A percentile compares a stretch with the other conserved stretches of the same genome.
phyloP scores from a whole-genome alignment of 2,113 vertebrate species.

The Xyliphius kryptos region DNA sequence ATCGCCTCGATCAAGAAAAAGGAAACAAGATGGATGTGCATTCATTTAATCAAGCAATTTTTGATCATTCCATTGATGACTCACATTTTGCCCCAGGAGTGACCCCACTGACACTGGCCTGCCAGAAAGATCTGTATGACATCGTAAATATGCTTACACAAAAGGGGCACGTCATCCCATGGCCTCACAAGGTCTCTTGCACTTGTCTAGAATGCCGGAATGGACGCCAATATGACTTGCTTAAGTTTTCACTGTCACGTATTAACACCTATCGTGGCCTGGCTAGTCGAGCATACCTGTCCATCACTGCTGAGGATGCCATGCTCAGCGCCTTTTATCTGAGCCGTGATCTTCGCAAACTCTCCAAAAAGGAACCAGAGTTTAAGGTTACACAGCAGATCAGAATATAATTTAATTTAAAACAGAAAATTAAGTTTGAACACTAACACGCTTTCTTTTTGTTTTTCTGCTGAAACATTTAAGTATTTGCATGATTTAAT shows the following conservation, averaged over 20 bases:
- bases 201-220: slow-evolving; percentile 83
- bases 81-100: slow-evolving; percentile 84
- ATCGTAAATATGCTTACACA: slow-evolving; percentile 79
- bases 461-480: too few relatives aligned
- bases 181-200: slow-evolving; percentile 81
- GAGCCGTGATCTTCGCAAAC: slow-evolving; percentile 75
- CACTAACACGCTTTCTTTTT: too few relatives aligned
- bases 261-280: slow-evolving; percentile 88
- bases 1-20: slow-evolving; percentile 79
- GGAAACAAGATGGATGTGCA: slow-evolving; percentile 83
- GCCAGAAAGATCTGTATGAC: slow-evolving; percentile 85
- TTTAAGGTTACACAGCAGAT: slow-evolving; percentile 73
- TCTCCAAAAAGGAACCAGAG: slow-evolving; percentile 81
- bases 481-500: too few relatives aligned
- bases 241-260: slow-evolving; percentile 85
- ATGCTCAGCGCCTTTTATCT: slow-evolving; percentile 80
- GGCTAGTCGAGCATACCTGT: slow-evolving; percentile 80
- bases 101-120: slow-evolving; percentile 81
- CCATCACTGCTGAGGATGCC: slow-evolving; percentile 77
- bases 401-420: neutral
- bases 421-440: too few relatives aligned
- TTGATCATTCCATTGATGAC: slow-evolving; percentile 81
- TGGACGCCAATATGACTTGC: slow-evolving; percentile 76
- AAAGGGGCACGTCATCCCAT: slow-evolving; percentile 77
- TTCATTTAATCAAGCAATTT: slow-evolving; percentile 83